A percentile compares a stretch with the other conserved stretches of the same genome.
These are phyloP conservation scores for Tenthredo notha DNA, from an alignment of 2,888 invertebrate genomes.

Conservation along the genomic window DNA sequence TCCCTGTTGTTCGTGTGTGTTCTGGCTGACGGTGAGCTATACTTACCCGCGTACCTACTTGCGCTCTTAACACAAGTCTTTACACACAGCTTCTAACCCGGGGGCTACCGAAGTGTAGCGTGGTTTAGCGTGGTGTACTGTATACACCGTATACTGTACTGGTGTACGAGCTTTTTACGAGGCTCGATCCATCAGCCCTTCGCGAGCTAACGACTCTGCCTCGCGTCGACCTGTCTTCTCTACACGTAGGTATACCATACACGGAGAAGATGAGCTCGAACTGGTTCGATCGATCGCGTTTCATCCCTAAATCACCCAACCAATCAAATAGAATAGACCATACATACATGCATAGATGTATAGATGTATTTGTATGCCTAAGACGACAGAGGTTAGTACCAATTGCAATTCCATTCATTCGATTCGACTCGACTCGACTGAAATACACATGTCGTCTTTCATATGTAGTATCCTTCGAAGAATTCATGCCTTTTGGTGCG, in stretches of 20 bases:
- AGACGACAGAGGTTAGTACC: not conserved
- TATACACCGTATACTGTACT: not conserved
- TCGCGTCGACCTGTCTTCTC: conserved; percentile 14
- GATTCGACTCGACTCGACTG: not conserved
- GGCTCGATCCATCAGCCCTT: conserved; percentile 49
- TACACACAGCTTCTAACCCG: conserved; percentile 31
- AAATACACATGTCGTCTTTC: not conserved
- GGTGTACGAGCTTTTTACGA: conserved; percentile 49
- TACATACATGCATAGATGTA: not conserved
- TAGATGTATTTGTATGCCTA: not conserved
- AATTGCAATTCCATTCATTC: not conserved
- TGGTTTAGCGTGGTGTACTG: not conserved
- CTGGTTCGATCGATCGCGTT: conserved; percentile 30
- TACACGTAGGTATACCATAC: not conserved
- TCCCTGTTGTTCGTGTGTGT: not conserved
- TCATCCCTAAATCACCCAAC: not conserved
- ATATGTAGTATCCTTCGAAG: not conserved
- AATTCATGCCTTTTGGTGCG: not conserved
- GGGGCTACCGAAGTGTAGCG: conserved; percentile 42
- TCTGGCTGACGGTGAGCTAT: not conserved
- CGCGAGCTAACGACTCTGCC: conserved; percentile 52
- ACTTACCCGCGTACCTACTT: conserved; percentile 18
- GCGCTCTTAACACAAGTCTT: conserved; percentile 30
- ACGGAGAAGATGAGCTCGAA: conserved; percentile 5
- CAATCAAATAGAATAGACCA: not conserved